Base-by-base conservation (phyloP, 2,888 invertebrate genomes). In the Serrognathus titanus region DNA sequence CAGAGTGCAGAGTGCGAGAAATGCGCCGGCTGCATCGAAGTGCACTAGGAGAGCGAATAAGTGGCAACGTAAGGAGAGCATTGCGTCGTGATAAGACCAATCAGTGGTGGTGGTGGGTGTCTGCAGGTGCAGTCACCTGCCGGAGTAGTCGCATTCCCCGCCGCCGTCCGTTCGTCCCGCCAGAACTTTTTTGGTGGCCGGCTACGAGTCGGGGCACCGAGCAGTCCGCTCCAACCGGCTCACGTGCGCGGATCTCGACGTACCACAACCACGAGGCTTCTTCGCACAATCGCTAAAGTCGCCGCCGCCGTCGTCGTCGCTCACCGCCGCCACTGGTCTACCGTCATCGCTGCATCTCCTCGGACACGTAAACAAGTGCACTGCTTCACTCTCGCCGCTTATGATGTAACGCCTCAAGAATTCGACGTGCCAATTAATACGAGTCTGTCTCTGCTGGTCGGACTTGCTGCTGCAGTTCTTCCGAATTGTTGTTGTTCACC, bases 321-420 rank as follows among this genome's bases (percentile, higher is more conserved):
- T 31, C 24, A 31, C 24, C 24, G 24, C 24, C 24, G 24, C 24
- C 4, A 31, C 24, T 31, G 24, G 24, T 7, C 24, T 31, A 31
- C 24, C 24, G 24, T 31, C 24, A 31, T 3, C 24, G 24, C 24
- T 31, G 24, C 24, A 31, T 7, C 24, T 31, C 24, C 20, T 43
- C 12, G 13, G 12, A 16, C 20, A 9, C 16, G 56, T 52, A 56
- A 56, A 56, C 56, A 56, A 56, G 56, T 56, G 56, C 56, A 52
- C 24, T 31, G 24, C 51, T 51, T 56, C 49, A 56, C 52, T 38
- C 48, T 52, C 56, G 51, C 51, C 51, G 55, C 12, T 52, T 52
- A 47, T 56, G 56, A 56, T 52, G 56, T 56, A 56, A 56, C 56
- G 48, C 48, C 47, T 56, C 51, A 52, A 48, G 56, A 52, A 56